Percentiles rank a stretch among this genome's conserved stretches.
Evolutionary conservation across 2,797 vertebrate species (phyloP).

Genomic region (Glossophaga mutica): DNA sequence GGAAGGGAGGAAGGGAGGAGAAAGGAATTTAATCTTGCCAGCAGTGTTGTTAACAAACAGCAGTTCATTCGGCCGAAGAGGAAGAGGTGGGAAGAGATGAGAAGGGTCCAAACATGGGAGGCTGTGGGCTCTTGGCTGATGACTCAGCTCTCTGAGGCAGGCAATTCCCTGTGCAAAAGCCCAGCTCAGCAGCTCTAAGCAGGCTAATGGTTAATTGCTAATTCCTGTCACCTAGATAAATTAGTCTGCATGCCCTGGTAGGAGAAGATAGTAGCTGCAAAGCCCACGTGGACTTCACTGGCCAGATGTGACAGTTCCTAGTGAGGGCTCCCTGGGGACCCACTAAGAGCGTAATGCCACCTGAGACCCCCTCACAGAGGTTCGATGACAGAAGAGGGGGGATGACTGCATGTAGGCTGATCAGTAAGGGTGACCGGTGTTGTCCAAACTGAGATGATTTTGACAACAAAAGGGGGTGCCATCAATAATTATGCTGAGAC

Average conservation of each 20-base stretch:
- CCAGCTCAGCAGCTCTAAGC: conserved; percentile 45
- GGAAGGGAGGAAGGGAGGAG: not conserved
- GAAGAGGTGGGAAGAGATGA: not conserved
- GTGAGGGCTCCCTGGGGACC: not conserved
- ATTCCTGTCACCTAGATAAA: conserved; percentile 58
- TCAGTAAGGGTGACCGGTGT: not conserved
- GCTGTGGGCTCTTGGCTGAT: conserved; percentile 10
- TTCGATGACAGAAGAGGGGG: not conserved
- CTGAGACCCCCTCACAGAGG: not conserved
- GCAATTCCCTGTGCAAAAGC: not conserved
- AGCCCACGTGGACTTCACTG: not conserved
- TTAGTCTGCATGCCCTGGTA: not conserved
- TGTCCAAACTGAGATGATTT: not conserved
- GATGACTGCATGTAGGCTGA: not conserved
- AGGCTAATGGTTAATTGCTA: conserved; percentile 51
- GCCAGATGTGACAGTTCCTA: conserved; percentile 25
- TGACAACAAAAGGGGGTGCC: not conserved
- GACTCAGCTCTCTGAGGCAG: conserved; percentile 19
- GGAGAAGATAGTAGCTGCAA: not conserved
- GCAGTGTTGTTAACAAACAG: not conserved
- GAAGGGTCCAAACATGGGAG: not conserved
- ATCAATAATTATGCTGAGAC: not conserved
- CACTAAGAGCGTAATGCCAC: not conserved
- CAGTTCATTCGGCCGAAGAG: not conserved
- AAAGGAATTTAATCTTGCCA: not conserved